Conservation (phyloP, 2,797 vertebrate species). For the Poeciliopsis gracilis region DNA sequence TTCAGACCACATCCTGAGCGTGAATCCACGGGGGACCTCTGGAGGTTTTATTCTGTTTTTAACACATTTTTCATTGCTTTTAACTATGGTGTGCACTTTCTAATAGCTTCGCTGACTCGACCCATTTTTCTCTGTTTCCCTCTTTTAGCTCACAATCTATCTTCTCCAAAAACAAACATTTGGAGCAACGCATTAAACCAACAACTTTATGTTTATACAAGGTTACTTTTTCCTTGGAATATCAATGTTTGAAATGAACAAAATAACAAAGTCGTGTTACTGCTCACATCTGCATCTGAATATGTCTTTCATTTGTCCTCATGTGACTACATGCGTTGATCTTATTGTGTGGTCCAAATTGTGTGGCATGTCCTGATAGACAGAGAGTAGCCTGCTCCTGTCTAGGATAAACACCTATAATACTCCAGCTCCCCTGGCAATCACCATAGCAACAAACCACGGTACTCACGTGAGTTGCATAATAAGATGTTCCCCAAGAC, state of each 20-base stretch:
- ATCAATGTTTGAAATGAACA: slow-evolving; percentile 60
- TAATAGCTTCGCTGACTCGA: slow-evolving; percentile 31
- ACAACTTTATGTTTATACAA: slow-evolving; percentile 72
- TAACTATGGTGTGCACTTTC: slow-evolving; percentile 38
- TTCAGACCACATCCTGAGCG: slow-evolving; percentile 52
- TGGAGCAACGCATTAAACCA: slow-evolving; percentile 71
- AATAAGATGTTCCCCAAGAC: slow-evolving; percentile 78
- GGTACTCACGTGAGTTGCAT: slow-evolving; percentile 80
- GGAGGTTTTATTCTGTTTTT: slow-evolving; percentile 33
- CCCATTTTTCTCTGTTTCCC: slow-evolving; percentile 45
- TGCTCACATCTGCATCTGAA: slow-evolving; percentile 43
- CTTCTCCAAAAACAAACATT: slow-evolving; percentile 66
- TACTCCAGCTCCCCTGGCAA: slow-evolving; percentile 80
- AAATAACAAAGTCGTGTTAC: slow-evolving; percentile 24
- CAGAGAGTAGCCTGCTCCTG: slow-evolving; percentile 68
- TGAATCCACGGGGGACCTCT: slow-evolving; percentile 48
- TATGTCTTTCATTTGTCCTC: slow-evolving; percentile 53
- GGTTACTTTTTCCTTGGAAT: slow-evolving; percentile 69
- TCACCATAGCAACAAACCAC: slow-evolving; percentile 83
- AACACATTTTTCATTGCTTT: slow-evolving; percentile 39
- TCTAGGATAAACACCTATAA: slow-evolving; percentile 82
- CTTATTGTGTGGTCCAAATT: slow-evolving; percentile 70
- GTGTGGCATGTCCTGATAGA: slow-evolving; percentile 69
- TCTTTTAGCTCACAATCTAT: slow-evolving; percentile 45
- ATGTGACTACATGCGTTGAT: slow-evolving; percentile 45